A percentile compares a stretch with the other conserved stretches of the same genome.
Conservation (phyloP, 2,797 vertebrate species). For the Ciconia nigra region DNA sequence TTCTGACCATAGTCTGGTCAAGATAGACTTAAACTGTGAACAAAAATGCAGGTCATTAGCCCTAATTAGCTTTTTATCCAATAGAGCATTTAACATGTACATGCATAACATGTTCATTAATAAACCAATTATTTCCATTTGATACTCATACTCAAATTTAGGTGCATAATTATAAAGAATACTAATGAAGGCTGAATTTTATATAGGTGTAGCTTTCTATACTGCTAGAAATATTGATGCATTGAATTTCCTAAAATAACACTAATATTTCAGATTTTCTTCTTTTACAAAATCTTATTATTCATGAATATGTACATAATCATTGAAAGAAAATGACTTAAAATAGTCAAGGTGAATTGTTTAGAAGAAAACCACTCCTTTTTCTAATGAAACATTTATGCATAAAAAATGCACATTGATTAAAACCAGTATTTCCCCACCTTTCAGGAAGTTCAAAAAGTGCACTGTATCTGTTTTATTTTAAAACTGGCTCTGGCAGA, state of each 20-base stretch:
- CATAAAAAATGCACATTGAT: neutral
- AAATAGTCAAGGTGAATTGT: neutral
- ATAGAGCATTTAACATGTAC: neutral
- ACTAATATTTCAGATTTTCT: neutral
- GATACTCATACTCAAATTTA: neutral
- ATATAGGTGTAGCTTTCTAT: neutral
- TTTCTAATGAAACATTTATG: neutral
- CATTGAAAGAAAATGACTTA: neutral
- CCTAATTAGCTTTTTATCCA: neutral
- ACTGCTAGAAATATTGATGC: neutral
- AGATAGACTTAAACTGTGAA: neutral
- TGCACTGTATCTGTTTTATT: neutral
- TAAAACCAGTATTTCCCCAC: neutral
- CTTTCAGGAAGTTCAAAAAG: neutral
- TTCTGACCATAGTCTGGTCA: neutral
- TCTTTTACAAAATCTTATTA: neutral
- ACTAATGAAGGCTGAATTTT: neutral
- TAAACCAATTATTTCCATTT: neutral
- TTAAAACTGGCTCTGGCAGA: neutral
- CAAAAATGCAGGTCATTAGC: neutral
- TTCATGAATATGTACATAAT: neutral
- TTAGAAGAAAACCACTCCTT: neutral
- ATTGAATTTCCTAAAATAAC: neutral
- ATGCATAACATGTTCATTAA: neutral
- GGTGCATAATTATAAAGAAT: neutral